These are phyloP conservation scores for Meteorus colon DNA, from an alignment of 2,888 invertebrate species.

Conservation along the genomic window DNA sequence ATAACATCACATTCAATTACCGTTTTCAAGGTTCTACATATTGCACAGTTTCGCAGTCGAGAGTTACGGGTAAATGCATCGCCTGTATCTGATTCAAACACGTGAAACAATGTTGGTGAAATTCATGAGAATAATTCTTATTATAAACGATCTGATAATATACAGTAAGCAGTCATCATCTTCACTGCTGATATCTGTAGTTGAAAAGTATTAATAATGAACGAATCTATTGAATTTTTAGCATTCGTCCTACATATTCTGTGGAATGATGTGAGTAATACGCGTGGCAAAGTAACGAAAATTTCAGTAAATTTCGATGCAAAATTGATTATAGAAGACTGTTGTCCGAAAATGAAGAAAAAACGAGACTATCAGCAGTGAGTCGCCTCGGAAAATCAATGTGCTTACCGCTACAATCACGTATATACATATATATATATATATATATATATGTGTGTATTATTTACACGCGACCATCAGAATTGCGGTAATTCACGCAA, in stretches of 20 bases:
- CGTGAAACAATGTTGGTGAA: slow-evolving; percentile 1
- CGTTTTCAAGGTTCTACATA: slow-evolving; percentile 39
- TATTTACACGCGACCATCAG: background rate
- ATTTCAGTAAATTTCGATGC: background rate
- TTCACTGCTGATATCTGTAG: too few species aligned
- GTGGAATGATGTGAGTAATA: background rate
- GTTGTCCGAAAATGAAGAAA: background rate
- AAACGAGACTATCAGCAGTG: background rate
- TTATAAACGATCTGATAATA: too few species aligned
- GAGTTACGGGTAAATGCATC: slow-evolving; percentile 9
- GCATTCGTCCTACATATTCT: background rate
- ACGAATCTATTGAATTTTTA: too few species aligned
- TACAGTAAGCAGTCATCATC: too few species aligned
- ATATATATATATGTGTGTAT: background rate
- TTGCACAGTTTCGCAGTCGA: slow-evolving; percentile 19
- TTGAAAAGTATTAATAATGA: too few species aligned
- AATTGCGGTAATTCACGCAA: background rate
- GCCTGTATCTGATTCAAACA: background rate
- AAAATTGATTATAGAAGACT: background rate
- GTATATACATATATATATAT: background rate
- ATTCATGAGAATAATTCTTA: background rate
- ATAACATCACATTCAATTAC: slow-evolving; percentile 43
- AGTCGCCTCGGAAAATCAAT: background rate
- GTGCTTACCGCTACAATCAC: background rate
- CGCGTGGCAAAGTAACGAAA: background rate